Evolutionary conservation across 2,797 vertebrate species (phyloP).

Genomic region (Sebastes minor): DNA sequence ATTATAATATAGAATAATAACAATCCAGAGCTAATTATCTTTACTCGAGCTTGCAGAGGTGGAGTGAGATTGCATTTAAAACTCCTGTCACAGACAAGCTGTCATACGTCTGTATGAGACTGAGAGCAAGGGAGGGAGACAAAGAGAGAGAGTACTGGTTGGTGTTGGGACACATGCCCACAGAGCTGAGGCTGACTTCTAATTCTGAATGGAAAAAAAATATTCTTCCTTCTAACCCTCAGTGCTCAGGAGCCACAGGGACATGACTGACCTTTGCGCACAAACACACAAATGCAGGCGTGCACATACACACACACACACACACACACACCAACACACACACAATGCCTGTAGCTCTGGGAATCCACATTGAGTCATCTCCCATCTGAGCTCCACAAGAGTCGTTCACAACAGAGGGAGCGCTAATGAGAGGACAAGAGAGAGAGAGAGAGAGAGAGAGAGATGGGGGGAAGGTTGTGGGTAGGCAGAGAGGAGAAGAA

Average conservation of each 20-base stretch:
- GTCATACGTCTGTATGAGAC: background rate
- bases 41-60: background rate
- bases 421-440: conserved; percentile 25
- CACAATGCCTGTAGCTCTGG: conserved; percentile 21
- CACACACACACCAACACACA: background rate
- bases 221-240: conserved; percentile 42
- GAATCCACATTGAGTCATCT: conserved; percentile 51
- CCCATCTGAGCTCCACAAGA: conserved; percentile 44
- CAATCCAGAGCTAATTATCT: conserved; percentile 16
- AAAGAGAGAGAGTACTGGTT: background rate
- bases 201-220: conserved; percentile 55
- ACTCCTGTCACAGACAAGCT: background rate
- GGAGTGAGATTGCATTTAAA: background rate
- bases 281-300: background rate
- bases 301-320: no score
- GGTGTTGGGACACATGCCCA: background rate
- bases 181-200: background rate
- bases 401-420: conserved; percentile 43
- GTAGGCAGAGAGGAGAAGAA: conserved; percentile 1
- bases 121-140: background rate
- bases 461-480: background rate
- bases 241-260: conserved; percentile 31
- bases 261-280: conserved; percentile 56
- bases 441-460: background rate
- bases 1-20: conserved; percentile 19